Evolutionary conservation across 2,888 invertebrate species (phyloP).

Genomic region (Tipula helvola): DNA sequence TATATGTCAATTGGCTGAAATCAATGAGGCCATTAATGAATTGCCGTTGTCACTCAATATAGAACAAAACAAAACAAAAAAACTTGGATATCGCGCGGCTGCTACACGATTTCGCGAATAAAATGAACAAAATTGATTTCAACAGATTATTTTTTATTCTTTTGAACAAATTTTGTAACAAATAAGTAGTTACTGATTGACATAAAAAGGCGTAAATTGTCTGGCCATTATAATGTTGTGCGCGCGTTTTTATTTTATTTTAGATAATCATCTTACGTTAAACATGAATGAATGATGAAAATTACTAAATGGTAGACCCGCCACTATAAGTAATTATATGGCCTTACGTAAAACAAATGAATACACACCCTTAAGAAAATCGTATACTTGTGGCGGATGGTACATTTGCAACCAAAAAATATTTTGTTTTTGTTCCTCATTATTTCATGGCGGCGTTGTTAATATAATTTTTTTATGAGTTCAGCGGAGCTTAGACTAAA

Average conservation of each 20-base stretch:
- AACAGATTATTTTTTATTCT: background rate
- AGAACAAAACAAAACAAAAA: background rate
- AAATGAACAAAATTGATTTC: background rate
- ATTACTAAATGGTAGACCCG: too few species aligned
- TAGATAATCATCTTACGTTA: background rate
- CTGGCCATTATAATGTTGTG: background rate
- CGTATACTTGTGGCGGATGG: background rate
- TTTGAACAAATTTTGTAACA: background rate
- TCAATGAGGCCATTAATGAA: background rate
- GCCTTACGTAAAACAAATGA: too few species aligned
- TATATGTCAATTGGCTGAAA: background rate
- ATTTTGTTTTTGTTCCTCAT: background rate
- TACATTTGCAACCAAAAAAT: background rate
- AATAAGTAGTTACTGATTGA: background rate
- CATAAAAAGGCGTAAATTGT: background rate
- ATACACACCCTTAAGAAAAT: too few species aligned
- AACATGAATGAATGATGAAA: background rate
- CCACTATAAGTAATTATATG: too few species aligned
- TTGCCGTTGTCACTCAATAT: background rate
- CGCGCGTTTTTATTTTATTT: background rate
- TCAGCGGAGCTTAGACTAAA: background rate
- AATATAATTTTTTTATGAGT: background rate
- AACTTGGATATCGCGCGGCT: background rate
- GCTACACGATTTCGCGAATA: background rate
- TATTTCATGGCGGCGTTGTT: background rate